Base-by-base conservation (phyloP, 2,113 vertebrate species). In the Cheirogaleus medius region DNA sequence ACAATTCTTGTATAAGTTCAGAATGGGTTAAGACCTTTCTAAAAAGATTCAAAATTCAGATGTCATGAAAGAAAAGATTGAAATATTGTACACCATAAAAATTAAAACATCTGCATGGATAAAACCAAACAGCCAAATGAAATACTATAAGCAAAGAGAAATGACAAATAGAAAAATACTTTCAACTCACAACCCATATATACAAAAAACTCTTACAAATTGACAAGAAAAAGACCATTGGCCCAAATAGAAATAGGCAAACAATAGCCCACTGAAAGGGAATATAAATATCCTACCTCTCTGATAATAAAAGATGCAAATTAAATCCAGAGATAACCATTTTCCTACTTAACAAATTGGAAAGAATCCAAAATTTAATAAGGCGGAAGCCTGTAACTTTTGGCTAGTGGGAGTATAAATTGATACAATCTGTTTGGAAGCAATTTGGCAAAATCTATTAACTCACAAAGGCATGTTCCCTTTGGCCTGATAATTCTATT, bases 21-120 rank as follows among this genome's bases (percentile, higher is more conserved):
- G 52, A 93, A 81, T 68, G 34, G 23, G 15, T 96, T 96, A 87
- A 87, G 20, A 77, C 37, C 25, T 66, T 97, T 87, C 47, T 74
- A 32, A 87, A 96, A 87, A 39, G 47, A 94, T 82, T 87, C 69
- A 94, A 84, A 94, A 93, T 91, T 82, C 76, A 60, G 76, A 84
- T n/a, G 20, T 47, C 44, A 42, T 47, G 13, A 71, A 92, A 94
- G 29, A 77, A 87, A 74, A 21, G 20, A 52, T 13, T 52, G n/a
- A 74, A 66, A 85, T 32, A 12, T 47, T 87, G 66, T 73, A 60
- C 18, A 80, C 78, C 32, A 58, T 93, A 69, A 84, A 89, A 77
- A 80, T 58, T 23, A 77, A 87, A 92, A 66, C 47, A 56, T 80
- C 74, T 64, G 8, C 87, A 87, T 54, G 56, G 37, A 84, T 64